Evolutionary conservation across 2,888 invertebrate genomes (phyloP).

Genomic region (Ferrisia virgata): DNA sequence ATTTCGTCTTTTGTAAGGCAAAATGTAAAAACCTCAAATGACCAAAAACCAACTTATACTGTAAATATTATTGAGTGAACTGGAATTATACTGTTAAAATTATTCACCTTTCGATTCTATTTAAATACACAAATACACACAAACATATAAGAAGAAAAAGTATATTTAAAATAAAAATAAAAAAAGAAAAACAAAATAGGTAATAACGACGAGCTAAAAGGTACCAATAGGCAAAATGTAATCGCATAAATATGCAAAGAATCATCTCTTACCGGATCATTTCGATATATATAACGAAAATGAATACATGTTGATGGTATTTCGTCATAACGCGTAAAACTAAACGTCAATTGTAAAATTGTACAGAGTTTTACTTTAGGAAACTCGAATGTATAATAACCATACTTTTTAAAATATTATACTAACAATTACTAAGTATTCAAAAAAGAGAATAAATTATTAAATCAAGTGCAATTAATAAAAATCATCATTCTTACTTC

Average conservation of each 20-base stretch:
- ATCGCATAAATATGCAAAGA: background rate
- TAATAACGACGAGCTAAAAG: background rate
- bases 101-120: too few species aligned
- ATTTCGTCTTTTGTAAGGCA: too few species aligned
- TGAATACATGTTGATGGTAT: constrained; percentile 6
- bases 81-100: too few species aligned
- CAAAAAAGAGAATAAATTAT: background rate
- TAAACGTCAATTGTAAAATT: background rate
- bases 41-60: too few species aligned
- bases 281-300: background rate
- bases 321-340: background rate
- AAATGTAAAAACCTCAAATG: too few species aligned
- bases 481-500: background rate
- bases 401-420: background rate
- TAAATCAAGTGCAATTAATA: background rate
- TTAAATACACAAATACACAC: background rate
- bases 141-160: background rate
- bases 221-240: background rate
- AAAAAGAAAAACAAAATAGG: background rate
- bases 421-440: background rate
- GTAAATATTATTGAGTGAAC: too few species aligned
- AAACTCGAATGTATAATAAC: background rate
- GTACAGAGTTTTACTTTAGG: background rate
- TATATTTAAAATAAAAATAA: constrained; percentile 5
- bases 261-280: background rate